Base-by-base conservation (phyloP, 2,797 vertebrate species). In the Anolis apletophallus region DNA sequence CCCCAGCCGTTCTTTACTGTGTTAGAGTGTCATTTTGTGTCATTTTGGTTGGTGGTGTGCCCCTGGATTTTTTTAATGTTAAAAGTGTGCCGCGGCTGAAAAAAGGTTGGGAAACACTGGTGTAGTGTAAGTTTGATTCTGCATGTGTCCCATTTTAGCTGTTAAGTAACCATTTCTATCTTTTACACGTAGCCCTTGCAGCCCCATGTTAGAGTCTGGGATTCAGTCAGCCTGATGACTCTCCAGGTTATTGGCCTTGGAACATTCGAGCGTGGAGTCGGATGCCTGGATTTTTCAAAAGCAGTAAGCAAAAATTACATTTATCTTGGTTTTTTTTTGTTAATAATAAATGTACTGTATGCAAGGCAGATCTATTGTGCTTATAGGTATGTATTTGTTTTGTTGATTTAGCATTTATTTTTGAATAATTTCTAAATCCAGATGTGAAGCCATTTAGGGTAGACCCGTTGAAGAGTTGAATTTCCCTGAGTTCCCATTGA, bases 171-270 rank as follows among this genome's bases (percentile, higher is more conserved):
- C 3, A 36, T 59, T 17, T 85, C 59, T 90, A 68, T 90, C 68
- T 93, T 94, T 93, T 87, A 16, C 17, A 0, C 94, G 0, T 93
- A 99, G 99, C 97, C 98, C 26, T 94, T 99, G 83, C 98, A 98
- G 93, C 98, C 99, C 83, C 98, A 99, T 46, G 98, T 99, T 4
- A 97, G 98, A 77, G 96, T 99, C 54, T 99, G 99, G 99, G 99
- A 99, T 96, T 99, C 98, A 1, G 98, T 99, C 92, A 99, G 97
- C 94, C 96, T 99, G 61, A 93, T 94, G 72, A 99, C 98, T 0
- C 96, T 98, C 93, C 98, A 99, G 93, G 94, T 99, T 52, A 95
- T 99, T 3, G 99, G 99, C 82, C 94, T 98, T 29, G 98, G 98
- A 74, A 99, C 98, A 9, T 99, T 99, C 13, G 99, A 99, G 90